Evolutionary conservation across 2,888 invertebrate genomes (phyloP).

Genomic region (Eupithecia subfuscata): DNA sequence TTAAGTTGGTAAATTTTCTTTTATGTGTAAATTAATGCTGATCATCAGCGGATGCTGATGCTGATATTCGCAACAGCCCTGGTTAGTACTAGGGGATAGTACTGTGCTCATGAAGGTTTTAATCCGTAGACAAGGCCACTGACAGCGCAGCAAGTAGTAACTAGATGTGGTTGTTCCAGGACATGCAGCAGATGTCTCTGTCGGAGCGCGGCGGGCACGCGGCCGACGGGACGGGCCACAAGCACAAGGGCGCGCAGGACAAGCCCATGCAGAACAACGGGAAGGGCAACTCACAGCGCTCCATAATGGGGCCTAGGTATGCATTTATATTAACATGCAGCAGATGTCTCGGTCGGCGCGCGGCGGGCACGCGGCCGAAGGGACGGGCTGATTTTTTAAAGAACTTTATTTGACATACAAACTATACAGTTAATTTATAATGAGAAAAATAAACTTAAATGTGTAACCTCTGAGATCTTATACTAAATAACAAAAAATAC

Average conservation of each 20-base stretch:
- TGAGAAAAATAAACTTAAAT: too few relatives aligned
- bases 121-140: not conserved
- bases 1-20: too few relatives aligned
- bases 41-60: too few relatives aligned
- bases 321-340: constrained; percentile 59
- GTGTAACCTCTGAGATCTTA: too few relatives aligned
- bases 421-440: too few relatives aligned
- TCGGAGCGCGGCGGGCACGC: constrained; percentile 52
- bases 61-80: too few relatives aligned
- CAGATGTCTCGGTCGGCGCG: constrained; percentile 63
- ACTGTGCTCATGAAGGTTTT: too few relatives aligned
- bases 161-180: constrained; percentile 49
- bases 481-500: too few relatives aligned
- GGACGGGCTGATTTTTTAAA: constrained; percentile 34
- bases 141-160: not conserved
- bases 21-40: too few relatives aligned
- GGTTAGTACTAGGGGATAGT: too few relatives aligned
- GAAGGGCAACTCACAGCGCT: constrained; percentile 69
- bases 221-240: constrained; percentile 54
- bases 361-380: constrained; percentile 46
- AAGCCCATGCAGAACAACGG: constrained; percentile 59
- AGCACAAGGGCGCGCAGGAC: constrained; percentile 60
- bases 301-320: constrained; percentile 72
- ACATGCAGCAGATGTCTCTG: constrained; percentile 71
- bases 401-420: too few relatives aligned